Conservation (phyloP, 2,888 invertebrate species). For the Amorpha juglandis region DNA sequence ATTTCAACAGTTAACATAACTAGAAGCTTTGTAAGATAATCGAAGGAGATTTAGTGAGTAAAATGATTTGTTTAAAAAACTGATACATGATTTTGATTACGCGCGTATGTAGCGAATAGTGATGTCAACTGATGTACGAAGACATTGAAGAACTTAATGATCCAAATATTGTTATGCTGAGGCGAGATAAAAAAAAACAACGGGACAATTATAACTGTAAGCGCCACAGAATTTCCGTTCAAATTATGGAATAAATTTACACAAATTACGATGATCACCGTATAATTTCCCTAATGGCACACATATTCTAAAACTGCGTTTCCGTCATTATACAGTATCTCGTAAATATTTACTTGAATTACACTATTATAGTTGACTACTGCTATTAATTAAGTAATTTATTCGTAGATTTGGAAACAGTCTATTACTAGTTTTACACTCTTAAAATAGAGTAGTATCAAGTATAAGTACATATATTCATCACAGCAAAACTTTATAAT, state of each 20-base stretch:
- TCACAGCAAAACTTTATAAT: too few species aligned
- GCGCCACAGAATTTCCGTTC: background rate
- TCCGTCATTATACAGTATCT: background rate
- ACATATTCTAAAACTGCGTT: background rate
- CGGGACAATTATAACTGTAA: background rate
- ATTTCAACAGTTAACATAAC: slow-evolving; percentile 28
- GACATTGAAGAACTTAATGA: background rate
- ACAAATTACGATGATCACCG: background rate
- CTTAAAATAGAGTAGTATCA: too few species aligned
- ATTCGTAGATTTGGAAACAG: background rate
- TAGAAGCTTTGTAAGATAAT: background rate
- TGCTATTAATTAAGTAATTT: background rate
- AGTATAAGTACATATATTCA: too few species aligned
- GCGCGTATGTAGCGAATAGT: background rate
- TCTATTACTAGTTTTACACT: too few species aligned
- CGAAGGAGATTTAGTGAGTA: background rate
- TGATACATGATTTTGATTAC: background rate
- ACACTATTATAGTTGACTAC: background rate
- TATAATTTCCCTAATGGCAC: background rate
- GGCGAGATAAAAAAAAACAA: background rate
- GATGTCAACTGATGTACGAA: background rate
- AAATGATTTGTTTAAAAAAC: background rate
- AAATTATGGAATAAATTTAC: background rate
- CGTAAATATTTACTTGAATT: background rate
- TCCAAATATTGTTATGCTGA: background rate